A percentile compares a stretch with the other conserved stretches of the same genome.
These are phyloP conservation scores for Formicarius rufipectus DNA, from an alignment of 2,113 vertebrate genomes.

Conservation along the genomic window DNA sequence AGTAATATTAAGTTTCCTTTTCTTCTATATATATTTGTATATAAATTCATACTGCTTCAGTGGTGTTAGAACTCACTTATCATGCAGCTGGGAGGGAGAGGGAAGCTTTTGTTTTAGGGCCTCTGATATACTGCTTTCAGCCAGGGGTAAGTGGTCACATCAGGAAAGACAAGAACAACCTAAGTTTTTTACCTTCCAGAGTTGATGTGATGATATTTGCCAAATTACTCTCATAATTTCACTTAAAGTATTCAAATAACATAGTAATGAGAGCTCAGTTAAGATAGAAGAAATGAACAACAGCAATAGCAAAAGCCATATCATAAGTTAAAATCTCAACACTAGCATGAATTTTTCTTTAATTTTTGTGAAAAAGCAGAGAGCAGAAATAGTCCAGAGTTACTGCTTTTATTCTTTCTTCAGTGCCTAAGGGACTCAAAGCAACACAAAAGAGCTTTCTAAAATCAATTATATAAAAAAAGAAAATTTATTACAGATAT, in stretches of 20 bases:
- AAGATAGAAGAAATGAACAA: not conserved
- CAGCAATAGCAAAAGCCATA: not conserved
- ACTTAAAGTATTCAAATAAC: not conserved
- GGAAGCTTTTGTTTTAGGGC: too few species aligned
- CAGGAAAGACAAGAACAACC: not conserved
- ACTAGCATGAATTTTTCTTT: not conserved
- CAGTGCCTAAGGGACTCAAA: not conserved
- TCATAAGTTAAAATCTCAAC: not conserved
- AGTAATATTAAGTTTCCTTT: too few species aligned
- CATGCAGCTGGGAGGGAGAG: too few species aligned
- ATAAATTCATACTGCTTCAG: too few species aligned
- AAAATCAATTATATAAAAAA: not conserved
- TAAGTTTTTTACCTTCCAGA: not conserved
- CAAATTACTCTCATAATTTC: not conserved
- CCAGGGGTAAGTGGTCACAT: too few species aligned
- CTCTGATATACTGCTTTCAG: too few species aligned
- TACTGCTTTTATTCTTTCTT: not conserved
- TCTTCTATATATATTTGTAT: too few species aligned
- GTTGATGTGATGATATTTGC: not conserved
- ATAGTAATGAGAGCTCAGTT: not conserved
- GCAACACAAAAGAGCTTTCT: not conserved
- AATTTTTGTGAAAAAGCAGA: not conserved
- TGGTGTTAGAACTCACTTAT: too few species aligned
- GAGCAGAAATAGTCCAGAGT: not conserved
- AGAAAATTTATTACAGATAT: not conserved